These are phyloP conservation scores for Selenia dentaria DNA, from an alignment of 2,888 invertebrate genomes.

Conservation along the genomic window DNA sequence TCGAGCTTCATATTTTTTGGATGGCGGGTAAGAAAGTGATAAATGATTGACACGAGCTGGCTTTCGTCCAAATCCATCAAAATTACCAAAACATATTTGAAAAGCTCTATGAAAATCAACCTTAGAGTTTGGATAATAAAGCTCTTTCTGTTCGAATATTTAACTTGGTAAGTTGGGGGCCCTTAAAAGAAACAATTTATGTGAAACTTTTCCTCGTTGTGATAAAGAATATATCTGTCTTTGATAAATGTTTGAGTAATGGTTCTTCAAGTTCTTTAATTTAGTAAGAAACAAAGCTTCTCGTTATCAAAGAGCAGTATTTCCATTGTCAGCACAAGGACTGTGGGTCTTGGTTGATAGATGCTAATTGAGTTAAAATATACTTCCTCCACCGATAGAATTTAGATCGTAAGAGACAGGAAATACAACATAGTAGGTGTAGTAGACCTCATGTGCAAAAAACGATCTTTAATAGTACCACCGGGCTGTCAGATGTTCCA, in stretches of 20 bases:
- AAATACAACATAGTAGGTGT: too few relatives aligned
- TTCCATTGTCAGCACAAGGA: too few relatives aligned
- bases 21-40: constrained; percentile 20
- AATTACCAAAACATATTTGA: not conserved
- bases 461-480: too few relatives aligned
- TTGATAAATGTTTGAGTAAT: constrained; percentile 18
- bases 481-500: too few relatives aligned
- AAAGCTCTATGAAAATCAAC: constrained; percentile 7
- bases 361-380: too few relatives aligned
- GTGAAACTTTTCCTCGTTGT: constrained; percentile 9
- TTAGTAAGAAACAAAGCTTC: not conserved
- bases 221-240: constrained; percentile 21
- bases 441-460: too few relatives aligned
- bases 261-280: constrained; percentile 1
- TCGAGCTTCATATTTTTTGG: constrained; percentile 21
- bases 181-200: constrained; percentile 20
- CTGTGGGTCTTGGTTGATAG: too few relatives aligned
- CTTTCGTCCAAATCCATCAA: constrained; percentile 32
- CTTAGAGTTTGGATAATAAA: not conserved
- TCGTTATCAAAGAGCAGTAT: too few relatives aligned
- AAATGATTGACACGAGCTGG: constrained; percentile 43
- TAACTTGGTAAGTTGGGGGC: constrained; percentile 13
- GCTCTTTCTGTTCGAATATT: not conserved
- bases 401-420: too few relatives aligned
- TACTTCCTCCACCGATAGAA: too few relatives aligned